phyloP scores from a whole-genome alignment of 1,140 invertebrate species.

The Danaus melanippus region DNA sequence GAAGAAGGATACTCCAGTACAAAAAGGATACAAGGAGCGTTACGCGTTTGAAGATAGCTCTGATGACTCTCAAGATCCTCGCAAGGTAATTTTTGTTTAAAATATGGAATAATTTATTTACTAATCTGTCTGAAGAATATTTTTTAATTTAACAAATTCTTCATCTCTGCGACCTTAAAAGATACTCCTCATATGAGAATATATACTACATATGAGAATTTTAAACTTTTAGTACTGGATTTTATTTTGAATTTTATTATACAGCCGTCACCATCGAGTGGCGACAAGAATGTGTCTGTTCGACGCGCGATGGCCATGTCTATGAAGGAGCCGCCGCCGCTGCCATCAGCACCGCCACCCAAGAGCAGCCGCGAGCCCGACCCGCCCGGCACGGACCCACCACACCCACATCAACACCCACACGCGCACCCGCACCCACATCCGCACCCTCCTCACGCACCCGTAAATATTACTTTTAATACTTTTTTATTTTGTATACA shows the following conservation, averaged over 20 bases:
- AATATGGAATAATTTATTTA: neutral
- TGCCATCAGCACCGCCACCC: conserved; percentile 48
- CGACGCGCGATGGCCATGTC: conserved; percentile 70
- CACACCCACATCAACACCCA: conserved; percentile 25
- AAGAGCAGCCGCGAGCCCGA: conserved; percentile 58
- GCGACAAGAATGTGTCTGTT: conserved; percentile 72
- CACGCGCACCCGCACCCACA: conserved; percentile 13
- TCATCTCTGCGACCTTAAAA: too few relatives aligned
- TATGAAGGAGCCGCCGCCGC: conserved; percentile 71
- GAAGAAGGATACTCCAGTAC: conserved; percentile 64
- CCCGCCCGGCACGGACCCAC: conserved; percentile 62
- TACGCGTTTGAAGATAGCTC: conserved; percentile 71
- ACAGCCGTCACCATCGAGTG: conserved; percentile 31
- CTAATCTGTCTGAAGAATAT: too few relatives aligned
- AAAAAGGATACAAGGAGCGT: conserved; percentile 62
- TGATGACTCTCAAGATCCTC: conserved; percentile 63
- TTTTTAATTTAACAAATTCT: too few relatives aligned
- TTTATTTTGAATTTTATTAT: too few relatives aligned
- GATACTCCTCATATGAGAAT: neutral
- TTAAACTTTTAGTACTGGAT: too few relatives aligned
- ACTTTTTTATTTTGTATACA: too few relatives aligned
- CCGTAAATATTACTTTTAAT: conserved; percentile 19
- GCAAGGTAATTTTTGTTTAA: conserved; percentile 32
- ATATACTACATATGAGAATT: neutral
- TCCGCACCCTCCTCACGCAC: conserved; percentile 20